Evolutionary conservation across 2,888 invertebrate genomes (phyloP).

Genomic region (Magallana nippona): DNA sequence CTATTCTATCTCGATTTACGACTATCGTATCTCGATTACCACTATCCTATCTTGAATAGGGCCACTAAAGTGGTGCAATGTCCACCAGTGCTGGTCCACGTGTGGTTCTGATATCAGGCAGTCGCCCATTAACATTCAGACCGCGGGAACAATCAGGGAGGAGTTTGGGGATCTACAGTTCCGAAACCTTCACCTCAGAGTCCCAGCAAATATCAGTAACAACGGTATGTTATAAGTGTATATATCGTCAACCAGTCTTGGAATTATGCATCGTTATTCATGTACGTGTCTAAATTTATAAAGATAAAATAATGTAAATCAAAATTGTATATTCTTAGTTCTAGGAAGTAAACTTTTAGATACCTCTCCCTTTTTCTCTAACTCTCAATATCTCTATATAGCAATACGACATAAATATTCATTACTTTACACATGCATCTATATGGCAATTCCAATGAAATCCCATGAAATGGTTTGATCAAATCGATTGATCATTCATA

Average conservation of each 20-base stretch:
- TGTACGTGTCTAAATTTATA: background rate
- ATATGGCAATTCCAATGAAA: no score
- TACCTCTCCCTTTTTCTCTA: no score
- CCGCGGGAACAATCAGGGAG: background rate
- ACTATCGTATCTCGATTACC: no score
- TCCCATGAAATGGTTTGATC: no score
- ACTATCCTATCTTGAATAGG: background rate
- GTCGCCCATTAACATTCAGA: constrained; percentile 9
- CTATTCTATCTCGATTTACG: no score
- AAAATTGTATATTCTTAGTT: no score
- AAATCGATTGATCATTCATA: no score
- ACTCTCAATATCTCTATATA: no score
- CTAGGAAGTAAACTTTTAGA: no score
- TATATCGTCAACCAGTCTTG: background rate
- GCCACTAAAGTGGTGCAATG: background rate
- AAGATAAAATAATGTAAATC: no score
- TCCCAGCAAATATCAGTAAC: background rate
- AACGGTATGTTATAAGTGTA: background rate
- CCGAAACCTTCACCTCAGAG: background rate
- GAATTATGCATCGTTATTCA: background rate
- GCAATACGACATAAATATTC: no score
- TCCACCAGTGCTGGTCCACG: background rate
- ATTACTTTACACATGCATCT: no score
- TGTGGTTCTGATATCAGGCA: background rate
- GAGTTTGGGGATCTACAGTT: background rate